phyloP scores from a whole-genome alignment of 92 coral and sea anemone species.

The Parazoanthus atlanticus region DNA sequence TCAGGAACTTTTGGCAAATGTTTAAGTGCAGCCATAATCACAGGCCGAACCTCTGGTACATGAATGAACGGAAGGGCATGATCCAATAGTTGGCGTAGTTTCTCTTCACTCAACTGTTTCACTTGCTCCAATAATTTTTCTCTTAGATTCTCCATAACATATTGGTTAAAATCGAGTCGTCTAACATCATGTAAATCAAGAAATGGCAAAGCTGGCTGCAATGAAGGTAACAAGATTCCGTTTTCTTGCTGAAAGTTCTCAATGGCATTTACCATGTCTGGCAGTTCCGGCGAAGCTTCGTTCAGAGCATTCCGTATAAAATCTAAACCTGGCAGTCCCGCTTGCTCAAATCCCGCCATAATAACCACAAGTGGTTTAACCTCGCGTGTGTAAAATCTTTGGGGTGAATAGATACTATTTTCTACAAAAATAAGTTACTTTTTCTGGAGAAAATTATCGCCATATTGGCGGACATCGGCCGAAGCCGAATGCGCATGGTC shows the following conservation, averaged over 20 bases:
- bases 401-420: not conserved
- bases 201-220: conserved; percentile 95
- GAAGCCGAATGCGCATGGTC: conserved; percentile 99
- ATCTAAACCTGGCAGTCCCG: conserved; percentile 96
- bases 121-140: conserved; percentile 84
- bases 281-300: conserved; percentile 57
- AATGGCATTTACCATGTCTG: conserved; percentile 73
- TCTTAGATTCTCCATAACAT: conserved; percentile 91
- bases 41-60: conserved; percentile 92
- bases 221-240: conserved; percentile 89
- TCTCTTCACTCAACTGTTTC: conserved; percentile 67
- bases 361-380: conserved; percentile 39
- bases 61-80: conserved; percentile 91
- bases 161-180: conserved; percentile 86
- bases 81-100: conserved; percentile 78
- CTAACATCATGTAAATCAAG: conserved; percentile 92
- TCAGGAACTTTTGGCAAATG: conserved; percentile 87
- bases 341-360: conserved; percentile 99
- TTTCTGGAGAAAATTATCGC: conserved; percentile 61
- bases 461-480: conserved; percentile 99
- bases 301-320: conserved; percentile 75
- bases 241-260: conserved; percentile 98
- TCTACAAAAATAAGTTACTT: conserved; percentile 39
- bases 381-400: conserved; percentile 19
- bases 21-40: conserved; percentile 93